These are phyloP conservation scores for Sander vitreus DNA, from an alignment of 2,113 vertebrate species.

Conservation along the genomic window DNA sequence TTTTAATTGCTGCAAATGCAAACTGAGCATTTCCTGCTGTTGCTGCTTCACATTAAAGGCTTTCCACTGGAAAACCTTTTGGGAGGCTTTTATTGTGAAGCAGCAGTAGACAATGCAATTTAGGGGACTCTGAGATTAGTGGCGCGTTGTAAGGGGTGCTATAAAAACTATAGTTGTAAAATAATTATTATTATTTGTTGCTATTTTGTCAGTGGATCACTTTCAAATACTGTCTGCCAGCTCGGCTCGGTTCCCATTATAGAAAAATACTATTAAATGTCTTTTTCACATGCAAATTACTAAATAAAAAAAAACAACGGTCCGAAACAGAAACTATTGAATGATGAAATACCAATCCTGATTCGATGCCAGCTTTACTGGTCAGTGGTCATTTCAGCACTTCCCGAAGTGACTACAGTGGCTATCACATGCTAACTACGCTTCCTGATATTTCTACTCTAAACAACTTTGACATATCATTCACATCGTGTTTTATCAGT, in stretches of 20 bases:
- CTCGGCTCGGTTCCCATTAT: not conserved
- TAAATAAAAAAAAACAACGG: not conserved
- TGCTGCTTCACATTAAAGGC: constrained; percentile 25
- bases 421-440: not conserved
- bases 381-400: not conserved
- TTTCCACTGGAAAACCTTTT: constrained; percentile 1
- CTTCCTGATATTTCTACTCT: not conserved
- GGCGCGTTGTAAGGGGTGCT: not conserved
- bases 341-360: not conserved
- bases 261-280: not conserved
- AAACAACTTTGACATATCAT: not conserved
- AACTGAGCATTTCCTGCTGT: not conserved
- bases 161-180: too few species aligned
- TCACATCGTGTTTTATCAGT: not conserved
- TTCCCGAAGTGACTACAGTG: not conserved
- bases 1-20: not conserved
- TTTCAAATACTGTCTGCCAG: not conserved
- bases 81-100: constrained; percentile 2
- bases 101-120: not conserved
- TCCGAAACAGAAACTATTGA: not conserved
- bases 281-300: not conserved
- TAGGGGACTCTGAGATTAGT: not conserved
- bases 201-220: not conserved
- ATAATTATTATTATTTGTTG: not conserved
- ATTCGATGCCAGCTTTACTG: not conserved